Conservation (phyloP, 2,888 invertebrate species). For the Cephus nigrinus region DNA sequence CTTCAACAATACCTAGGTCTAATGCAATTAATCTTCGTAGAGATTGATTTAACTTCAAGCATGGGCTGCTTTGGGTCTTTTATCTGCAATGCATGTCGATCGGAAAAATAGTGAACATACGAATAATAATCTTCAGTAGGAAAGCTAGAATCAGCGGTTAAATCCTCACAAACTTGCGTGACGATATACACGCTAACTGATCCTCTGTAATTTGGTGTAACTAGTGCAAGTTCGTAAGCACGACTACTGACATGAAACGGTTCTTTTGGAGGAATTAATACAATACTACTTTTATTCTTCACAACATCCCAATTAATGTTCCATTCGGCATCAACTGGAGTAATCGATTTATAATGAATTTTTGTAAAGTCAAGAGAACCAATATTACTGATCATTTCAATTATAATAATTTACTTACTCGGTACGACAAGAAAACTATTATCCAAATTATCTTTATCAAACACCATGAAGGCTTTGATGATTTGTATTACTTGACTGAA, state of each 20-base stretch:
- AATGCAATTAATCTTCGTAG: slow-evolving; percentile 72
- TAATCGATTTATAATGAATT: slow-evolving; percentile 53
- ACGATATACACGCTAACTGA: slow-evolving; percentile 72
- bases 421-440: slow-evolving; percentile 66
- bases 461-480: slow-evolving; percentile 73
- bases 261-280: slow-evolving; percentile 53
- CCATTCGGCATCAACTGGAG: slow-evolving; percentile 49
- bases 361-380: slow-evolving; percentile 55
- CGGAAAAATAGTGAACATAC: slow-evolving; percentile 81
- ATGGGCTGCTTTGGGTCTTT: slow-evolving; percentile 78
- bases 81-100: slow-evolving; percentile 78
- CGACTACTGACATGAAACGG: slow-evolving; percentile 70
- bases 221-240: slow-evolving; percentile 78
- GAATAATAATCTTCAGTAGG: slow-evolving; percentile 72
- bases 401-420: slow-evolving; percentile 39
- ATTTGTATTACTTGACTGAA: slow-evolving; percentile 78
- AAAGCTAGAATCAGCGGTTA: slow-evolving; percentile 76
- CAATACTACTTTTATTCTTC: slow-evolving; percentile 65
- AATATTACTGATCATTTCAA: not conserved
- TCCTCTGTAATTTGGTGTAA: slow-evolving; percentile 86
- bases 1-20: slow-evolving; percentile 65
- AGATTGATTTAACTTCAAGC: slow-evolving; percentile 81
- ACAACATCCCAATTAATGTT: slow-evolving; percentile 75
- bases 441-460: slow-evolving; percentile 70
- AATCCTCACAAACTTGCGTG: slow-evolving; percentile 74